Evolutionary conservation across 2,113 vertebrate genomes (phyloP).

Genomic region (Pseudonaja textilis): DNA sequence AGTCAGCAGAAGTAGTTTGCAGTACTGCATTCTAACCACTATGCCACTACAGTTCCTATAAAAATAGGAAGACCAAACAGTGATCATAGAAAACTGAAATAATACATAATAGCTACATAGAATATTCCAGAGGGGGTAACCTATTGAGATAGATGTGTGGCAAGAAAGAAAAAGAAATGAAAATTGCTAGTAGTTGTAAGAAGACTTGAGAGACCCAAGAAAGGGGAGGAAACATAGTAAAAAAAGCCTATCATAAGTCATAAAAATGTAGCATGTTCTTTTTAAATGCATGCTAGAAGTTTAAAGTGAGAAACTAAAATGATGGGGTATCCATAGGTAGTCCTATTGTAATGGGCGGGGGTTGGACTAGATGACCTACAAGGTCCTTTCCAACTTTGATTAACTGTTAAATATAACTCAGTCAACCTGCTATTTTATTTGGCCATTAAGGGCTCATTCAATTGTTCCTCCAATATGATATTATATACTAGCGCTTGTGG

Average conservation of each 20-base stretch:
- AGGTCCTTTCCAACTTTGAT: no score
- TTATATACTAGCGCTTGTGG: background rate
- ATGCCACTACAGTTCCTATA: no score
- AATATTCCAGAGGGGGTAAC: background rate
- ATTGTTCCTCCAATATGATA: background rate
- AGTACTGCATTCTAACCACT: no score
- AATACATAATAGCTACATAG: background rate
- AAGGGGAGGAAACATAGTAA: background rate
- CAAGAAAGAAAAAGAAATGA: background rate
- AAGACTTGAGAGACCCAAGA: background rate
- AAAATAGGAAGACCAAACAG: background rate
- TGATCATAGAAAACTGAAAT: background rate
- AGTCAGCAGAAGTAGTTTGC: no score
- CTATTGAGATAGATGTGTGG: background rate
- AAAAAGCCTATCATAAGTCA: background rate
- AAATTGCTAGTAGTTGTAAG: background rate
- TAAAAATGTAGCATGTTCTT: background rate
- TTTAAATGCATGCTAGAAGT: background rate
- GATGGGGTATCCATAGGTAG: background rate
- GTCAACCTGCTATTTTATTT: background rate
- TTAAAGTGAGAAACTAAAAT: background rate
- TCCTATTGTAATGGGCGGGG: background rate
- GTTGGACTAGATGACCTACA: no score
- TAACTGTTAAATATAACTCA: background rate
- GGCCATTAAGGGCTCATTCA: background rate